Conservation (phyloP, 2,888 invertebrate species). For the Hypena proboscidalis region DNA sequence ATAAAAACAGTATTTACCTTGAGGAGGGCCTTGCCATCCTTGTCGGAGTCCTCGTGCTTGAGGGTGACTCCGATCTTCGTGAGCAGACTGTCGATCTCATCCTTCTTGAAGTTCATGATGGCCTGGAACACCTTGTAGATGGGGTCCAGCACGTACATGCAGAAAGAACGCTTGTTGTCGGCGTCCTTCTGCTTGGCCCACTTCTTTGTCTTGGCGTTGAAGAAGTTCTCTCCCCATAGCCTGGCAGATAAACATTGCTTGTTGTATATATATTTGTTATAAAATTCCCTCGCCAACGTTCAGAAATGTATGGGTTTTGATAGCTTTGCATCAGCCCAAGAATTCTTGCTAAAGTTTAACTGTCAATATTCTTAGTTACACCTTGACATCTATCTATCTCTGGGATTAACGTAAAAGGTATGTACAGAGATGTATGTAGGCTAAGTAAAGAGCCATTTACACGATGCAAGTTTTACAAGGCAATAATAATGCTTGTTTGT, state of each 20-base stretch:
- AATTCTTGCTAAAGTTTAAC: no score
- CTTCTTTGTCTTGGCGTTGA: slow-evolving; percentile 98
- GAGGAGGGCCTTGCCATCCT: slow-evolving; percentile 97
- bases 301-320: no score
- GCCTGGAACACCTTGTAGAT: slow-evolving; percentile 96
- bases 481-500: no score
- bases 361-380: no score
- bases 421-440: no score
- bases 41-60: slow-evolving; percentile 97
- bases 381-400: no score
- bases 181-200: slow-evolving; percentile 97
- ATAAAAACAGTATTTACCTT: slow-evolving; percentile 85
- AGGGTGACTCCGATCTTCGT: slow-evolving; percentile 96
- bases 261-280: not conserved
- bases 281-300: no score
- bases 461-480: no score
- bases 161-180: slow-evolving; percentile 98
- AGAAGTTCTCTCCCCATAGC: slow-evolving; percentile 99
- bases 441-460: no score
- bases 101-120: slow-evolving; percentile 97
- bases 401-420: no score
- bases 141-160: slow-evolving; percentile 99
- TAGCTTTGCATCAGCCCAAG: no score
- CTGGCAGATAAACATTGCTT: slow-evolving; percentile 47
- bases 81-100: slow-evolving; percentile 94